Evolutionary conservation across 2,113 vertebrate genomes (phyloP).

Genomic region (Protomyctophum bolini): DNA sequence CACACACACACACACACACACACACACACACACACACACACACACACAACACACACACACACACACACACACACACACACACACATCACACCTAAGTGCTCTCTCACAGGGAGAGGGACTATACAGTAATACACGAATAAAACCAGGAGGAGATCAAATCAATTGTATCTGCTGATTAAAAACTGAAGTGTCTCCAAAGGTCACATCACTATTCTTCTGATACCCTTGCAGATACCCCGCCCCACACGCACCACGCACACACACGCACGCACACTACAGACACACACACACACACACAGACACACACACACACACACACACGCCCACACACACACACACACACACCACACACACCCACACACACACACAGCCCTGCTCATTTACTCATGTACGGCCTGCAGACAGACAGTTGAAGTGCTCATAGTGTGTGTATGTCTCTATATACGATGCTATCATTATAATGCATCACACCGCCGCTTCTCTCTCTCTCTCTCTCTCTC

Average conservation of each 20-base stretch:
- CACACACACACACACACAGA: too few relatives aligned
- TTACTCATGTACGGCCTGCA: constrained; percentile 62
- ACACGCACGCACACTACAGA: too few relatives aligned
- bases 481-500: constrained; percentile 23
- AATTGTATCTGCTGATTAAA: constrained; percentile 80
- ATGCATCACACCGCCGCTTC: constrained; percentile 71
- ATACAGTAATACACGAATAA: constrained; percentile 72
- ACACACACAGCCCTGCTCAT: constrained; percentile 38
- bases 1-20: background rate
- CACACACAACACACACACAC: background rate
- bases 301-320: too few relatives aligned
- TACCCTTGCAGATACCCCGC: constrained; percentile 11
- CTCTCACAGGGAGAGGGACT: constrained; percentile 66
- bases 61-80: background rate
- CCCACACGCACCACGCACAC: constrained; percentile 17
- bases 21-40: background rate
- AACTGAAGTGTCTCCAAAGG: constrained; percentile 77
- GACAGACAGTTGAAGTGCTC: constrained; percentile 57
- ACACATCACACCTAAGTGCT: constrained; percentile 34
- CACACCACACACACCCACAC: too few relatives aligned
- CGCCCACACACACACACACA: too few relatives aligned
- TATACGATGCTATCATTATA: constrained; percentile 70
- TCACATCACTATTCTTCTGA: constrained; percentile 75
- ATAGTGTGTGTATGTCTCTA: constrained; percentile 40
- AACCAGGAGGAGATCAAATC: constrained; percentile 73